These are phyloP conservation scores for Globodera rostochiensis DNA, from an alignment of 1,140 invertebrate genomes.

Conservation along the genomic window DNA sequence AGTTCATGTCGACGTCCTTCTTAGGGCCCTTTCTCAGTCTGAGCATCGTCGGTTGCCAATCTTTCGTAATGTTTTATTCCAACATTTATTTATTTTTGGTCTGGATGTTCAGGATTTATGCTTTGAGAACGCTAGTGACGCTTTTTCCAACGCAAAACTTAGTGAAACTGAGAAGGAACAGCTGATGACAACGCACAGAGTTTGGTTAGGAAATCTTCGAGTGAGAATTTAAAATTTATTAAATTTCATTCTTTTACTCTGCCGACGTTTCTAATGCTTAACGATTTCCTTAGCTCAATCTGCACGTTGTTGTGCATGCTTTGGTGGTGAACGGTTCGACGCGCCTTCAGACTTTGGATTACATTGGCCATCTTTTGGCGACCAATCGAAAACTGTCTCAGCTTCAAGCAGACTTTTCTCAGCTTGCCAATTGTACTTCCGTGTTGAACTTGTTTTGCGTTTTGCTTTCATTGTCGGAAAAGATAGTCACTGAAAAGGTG, in stretches of 20 bases:
- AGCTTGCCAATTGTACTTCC: constrained; percentile 85
- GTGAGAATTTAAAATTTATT: constrained; percentile 1
- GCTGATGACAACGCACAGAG: constrained; percentile 38
- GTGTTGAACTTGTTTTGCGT: constrained; percentile 89
- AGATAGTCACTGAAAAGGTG: constrained; percentile 74
- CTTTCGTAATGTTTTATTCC: constrained; percentile 65
- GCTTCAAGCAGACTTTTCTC: constrained; percentile 78
- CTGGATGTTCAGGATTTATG: constrained; percentile 30
- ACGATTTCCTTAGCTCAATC: constrained; percentile 68
- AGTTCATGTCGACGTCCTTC: constrained; percentile 80
- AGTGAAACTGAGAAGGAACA: constrained; percentile 13
- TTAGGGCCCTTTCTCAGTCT: constrained; percentile 85
- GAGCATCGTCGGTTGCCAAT: constrained; percentile 75
- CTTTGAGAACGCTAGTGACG: constrained; percentile 17
- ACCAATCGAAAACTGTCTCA: constrained; percentile 85
- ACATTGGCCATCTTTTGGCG: constrained; percentile 76
- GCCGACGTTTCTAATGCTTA: constrained; percentile 24
- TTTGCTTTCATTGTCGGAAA: constrained; percentile 81
- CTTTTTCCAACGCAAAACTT: constrained; percentile 31
- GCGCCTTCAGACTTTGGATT: constrained; percentile 78
- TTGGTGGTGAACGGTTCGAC: constrained; percentile 79
- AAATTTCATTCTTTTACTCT: too few relatives aligned
- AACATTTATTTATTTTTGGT: neutral
- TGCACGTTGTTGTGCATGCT: constrained; percentile 81
- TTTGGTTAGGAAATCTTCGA: constrained; percentile 17